phyloP scores from a whole-genome alignment of 1,140 invertebrate species.

The Delia radicum region DNA sequence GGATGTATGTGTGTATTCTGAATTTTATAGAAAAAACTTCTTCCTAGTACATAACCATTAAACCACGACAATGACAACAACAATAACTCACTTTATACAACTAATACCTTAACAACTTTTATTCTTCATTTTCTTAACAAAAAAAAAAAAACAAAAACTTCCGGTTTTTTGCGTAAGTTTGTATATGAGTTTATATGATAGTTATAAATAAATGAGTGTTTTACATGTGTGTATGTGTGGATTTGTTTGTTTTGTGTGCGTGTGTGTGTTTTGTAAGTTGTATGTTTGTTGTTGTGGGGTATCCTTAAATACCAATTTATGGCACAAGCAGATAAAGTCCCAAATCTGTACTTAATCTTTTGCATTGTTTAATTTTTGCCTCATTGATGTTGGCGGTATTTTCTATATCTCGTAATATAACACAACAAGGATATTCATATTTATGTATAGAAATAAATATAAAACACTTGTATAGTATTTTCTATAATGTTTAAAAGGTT shows the following conservation, averaged over 20 bases:
- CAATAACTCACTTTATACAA: conserved; percentile 1
- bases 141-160: neutral
- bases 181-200: neutral
- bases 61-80: conserved; percentile 20
- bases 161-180: too few species aligned
- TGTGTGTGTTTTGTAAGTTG: neutral
- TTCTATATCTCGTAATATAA: too few species aligned
- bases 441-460: neutral
- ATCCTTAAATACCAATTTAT: conserved; percentile 57
- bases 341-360: conserved; percentile 57
- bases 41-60: neutral
- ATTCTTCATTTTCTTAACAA: neutral
- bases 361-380: conserved; percentile 56
- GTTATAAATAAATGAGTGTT: too few species aligned
- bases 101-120: conserved; percentile 22
- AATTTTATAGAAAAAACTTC: neutral
- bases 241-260: too few species aligned
- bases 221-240: neutral
- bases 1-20: too few species aligned
- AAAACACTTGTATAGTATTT: neutral
- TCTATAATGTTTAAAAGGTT: too few species aligned
- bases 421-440: neutral
- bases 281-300: too few species aligned
- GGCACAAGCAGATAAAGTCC: conserved; percentile 56
- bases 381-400: conserved; percentile 47